A percentile compares a stretch with the other conserved stretches of the same genome.
Conservation (phyloP, 2,888 invertebrate species). For the Stramonita haemastoma region DNA sequence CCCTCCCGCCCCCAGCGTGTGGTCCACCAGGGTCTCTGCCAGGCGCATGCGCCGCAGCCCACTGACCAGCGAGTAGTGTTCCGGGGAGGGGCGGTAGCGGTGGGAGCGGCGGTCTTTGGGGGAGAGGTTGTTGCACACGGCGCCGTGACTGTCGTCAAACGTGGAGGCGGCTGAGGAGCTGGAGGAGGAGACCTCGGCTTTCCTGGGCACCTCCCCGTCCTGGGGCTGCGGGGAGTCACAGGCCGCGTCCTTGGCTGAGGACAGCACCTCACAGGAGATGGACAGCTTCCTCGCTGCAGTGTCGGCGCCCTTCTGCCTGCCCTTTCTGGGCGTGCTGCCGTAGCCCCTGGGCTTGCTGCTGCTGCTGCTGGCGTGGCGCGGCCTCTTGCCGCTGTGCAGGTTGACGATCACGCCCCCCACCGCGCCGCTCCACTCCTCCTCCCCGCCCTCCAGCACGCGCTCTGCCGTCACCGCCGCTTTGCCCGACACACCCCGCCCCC, state of each 20-base stretch:
- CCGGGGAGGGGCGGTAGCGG: slow-evolving; percentile 33
- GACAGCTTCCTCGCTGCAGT: slow-evolving; percentile 4
- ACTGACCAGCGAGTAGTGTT: slow-evolving; percentile 59
- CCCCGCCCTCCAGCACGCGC: neutral
- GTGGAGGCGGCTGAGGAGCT: slow-evolving; percentile 51
- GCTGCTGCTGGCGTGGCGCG: slow-evolving; percentile 1
- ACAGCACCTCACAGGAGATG: slow-evolving; percentile 25
- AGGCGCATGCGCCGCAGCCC: slow-evolving; percentile 58
- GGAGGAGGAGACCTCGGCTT: slow-evolving; percentile 40
- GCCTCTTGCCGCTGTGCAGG: slow-evolving; percentile 18
- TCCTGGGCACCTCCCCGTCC: slow-evolving; percentile 10
- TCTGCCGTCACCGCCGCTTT: neutral
- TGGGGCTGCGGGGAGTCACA: neutral
- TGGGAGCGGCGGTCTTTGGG: slow-evolving; percentile 32
- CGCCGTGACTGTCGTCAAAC: slow-evolving; percentile 47
- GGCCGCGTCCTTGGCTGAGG: neutral
- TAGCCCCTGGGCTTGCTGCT: slow-evolving; percentile 26
- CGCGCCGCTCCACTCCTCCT: neutral
- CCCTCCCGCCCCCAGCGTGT: slow-evolving; percentile 48
- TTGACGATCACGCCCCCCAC: slow-evolving; percentile 25
- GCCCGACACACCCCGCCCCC: neutral
- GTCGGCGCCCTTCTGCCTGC: neutral
- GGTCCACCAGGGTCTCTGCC: slow-evolving; percentile 61
- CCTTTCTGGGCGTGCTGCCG: neutral
- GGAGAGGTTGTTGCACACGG: slow-evolving; percentile 39